These are phyloP conservation scores for Synanthedon tipuliformis DNA, from an alignment of 2,888 invertebrate genomes.

Conservation along the genomic window DNA sequence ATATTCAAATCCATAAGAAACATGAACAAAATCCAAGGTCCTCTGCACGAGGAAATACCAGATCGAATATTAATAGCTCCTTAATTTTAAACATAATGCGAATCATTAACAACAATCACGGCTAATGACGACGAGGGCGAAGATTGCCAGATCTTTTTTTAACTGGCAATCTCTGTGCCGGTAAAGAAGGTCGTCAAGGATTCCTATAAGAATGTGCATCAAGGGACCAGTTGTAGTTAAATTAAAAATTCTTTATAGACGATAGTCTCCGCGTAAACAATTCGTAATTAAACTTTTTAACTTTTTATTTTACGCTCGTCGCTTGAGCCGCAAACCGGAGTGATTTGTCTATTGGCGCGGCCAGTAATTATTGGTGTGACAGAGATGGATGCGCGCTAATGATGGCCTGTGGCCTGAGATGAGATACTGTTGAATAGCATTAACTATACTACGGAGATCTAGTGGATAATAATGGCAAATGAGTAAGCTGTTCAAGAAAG, in stretches of 20 bases:
- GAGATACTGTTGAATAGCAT: neutral
- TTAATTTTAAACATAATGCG: neutral
- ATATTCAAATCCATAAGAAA: too few species aligned
- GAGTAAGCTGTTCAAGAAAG: neutral
- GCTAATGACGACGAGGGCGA: too few species aligned
- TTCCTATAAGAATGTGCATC: too few species aligned
- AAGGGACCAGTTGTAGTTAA: too few species aligned
- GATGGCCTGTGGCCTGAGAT: constrained; percentile 18
- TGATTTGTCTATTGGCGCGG: constrained; percentile 40
- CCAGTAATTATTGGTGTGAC: constrained; percentile 42
- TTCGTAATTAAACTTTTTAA: neutral
- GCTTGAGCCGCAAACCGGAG: constrained; percentile 13
- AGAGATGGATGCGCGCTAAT: constrained; percentile 44
- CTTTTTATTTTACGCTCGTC: neutral
- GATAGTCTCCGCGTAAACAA: neutral
- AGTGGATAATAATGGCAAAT: neutral
- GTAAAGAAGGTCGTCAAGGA: too few species aligned
- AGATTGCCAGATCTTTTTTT: too few species aligned
- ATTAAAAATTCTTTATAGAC: neutral
- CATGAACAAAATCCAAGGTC: too few species aligned
- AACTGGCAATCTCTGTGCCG: too few species aligned
- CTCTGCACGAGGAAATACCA: neutral
- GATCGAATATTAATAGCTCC: neutral
- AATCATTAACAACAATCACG: neutral
- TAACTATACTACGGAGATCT: neutral